Percentiles rank a stretch among this genome's conserved stretches.
Conservation (phyloP, 1,140 invertebrate genomes). For the Lasioglossum albipes region DNA sequence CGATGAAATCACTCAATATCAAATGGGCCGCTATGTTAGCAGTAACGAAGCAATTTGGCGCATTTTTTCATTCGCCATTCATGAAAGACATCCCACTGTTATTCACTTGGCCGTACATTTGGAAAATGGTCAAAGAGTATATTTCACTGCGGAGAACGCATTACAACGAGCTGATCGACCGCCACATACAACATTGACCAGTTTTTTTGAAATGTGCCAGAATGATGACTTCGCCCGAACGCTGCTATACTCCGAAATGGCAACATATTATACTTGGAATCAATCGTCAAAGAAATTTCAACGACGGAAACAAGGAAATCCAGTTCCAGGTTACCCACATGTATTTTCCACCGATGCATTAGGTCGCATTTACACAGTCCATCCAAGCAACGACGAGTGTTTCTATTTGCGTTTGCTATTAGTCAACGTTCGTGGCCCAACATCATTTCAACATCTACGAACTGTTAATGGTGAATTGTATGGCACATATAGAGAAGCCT, state of each 20-base stretch:
- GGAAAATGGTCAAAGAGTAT: conserved; percentile 3
- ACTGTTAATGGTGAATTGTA: background rate
- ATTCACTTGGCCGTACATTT: background rate
- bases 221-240: background rate
- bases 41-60: background rate
- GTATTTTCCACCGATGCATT: background rate
- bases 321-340: background rate
- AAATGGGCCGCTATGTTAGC: background rate
- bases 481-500: background rate
- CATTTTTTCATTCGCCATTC: background rate
- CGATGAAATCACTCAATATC: background rate
- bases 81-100: background rate
- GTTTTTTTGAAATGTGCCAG: background rate
- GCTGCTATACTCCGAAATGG: background rate
- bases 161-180: background rate
- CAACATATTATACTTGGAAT: background rate
- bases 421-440: background rate
- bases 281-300: background rate
- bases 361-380: background rate
- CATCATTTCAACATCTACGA: background rate
- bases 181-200: background rate
- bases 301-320: background rate
- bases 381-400: background rate
- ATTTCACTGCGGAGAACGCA: background rate
- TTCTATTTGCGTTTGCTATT: background rate